Conservation (phyloP, 2,113 vertebrate species). For the Hippopotamus amphibius region DNA sequence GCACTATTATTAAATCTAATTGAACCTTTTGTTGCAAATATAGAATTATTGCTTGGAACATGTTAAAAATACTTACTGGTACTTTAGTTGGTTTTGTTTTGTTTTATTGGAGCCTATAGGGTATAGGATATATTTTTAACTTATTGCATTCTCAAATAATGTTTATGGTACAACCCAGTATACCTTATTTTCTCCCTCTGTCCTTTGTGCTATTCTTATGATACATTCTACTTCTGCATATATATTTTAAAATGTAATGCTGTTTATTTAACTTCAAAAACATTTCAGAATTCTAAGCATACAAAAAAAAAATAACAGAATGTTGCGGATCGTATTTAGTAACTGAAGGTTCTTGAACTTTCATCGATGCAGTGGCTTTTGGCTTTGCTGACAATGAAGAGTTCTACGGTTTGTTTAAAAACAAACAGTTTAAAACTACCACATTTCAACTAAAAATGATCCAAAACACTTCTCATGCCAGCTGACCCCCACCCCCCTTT, state of each 20-base stretch:
- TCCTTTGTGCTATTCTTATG: not conserved
- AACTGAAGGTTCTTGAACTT: slow-evolving; percentile 90
- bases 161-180: not conserved
- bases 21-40: not conserved
- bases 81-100: not conserved
- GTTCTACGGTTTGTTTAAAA: slow-evolving; percentile 84
- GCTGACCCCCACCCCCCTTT: slow-evolving; percentile 83
- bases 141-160: not conserved
- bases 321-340: slow-evolving; percentile 88
- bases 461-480: slow-evolving; percentile 89
- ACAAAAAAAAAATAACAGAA: slow-evolving; percentile 90
- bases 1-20: not conserved
- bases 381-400: slow-evolving; percentile 86
- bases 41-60: not conserved
- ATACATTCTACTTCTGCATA: not conserved
- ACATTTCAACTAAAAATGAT: slow-evolving; percentile 86
- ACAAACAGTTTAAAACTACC: slow-evolving; percentile 85
- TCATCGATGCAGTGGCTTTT: slow-evolving; percentile 86
- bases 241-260: slow-evolving; percentile 88
- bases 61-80: not conserved
- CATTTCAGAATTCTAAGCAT: slow-evolving; percentile 94
- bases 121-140: not conserved
- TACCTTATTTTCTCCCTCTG: not conserved
- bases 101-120: not conserved
- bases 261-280: slow-evolving; percentile 95